Percentiles rank a stretch among this genome's conserved stretches.
phyloP scores from a whole-genome alignment of 2,797 vertebrate species.

The Tenualosa thibaudeaui region DNA sequence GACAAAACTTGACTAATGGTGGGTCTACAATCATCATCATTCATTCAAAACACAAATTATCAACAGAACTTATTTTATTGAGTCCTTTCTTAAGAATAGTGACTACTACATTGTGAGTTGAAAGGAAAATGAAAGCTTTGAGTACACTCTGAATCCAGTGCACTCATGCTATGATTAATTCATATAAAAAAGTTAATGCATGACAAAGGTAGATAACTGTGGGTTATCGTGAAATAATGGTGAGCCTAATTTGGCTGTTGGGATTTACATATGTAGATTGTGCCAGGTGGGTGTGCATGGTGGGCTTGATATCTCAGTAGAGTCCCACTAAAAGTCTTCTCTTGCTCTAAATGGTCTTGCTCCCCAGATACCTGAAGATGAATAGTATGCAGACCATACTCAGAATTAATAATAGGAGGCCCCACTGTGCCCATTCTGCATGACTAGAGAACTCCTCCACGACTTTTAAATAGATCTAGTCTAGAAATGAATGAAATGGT shows the following conservation, averaged over 20 bases:
- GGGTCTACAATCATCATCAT: background rate
- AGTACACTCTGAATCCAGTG: background rate
- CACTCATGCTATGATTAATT: background rate
- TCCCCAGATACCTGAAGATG: conserved; percentile 44
- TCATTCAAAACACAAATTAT: background rate
- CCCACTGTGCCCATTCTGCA: conserved; percentile 32
- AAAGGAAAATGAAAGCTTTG: background rate
- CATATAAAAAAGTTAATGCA: background rate
- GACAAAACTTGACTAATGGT: background rate
- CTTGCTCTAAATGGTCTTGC: conserved; percentile 41
- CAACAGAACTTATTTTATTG: background rate
- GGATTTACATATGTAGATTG: background rate
- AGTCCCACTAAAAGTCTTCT: conserved; percentile 22
- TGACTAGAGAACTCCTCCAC: conserved; percentile 39
- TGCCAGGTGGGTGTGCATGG: background rate
- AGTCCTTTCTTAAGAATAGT: background rate
- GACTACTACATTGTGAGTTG: background rate
- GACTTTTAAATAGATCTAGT: conserved; percentile 49
- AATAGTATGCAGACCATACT: conserved; percentile 35
- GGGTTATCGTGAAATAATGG: background rate
- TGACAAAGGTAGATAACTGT: background rate
- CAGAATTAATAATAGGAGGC: conserved; percentile 47
- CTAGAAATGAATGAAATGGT: no score
- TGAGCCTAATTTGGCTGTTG: background rate
- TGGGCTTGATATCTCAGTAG: background rate